Evolutionary conservation across 2,888 invertebrate species (phyloP).

Genomic region (Heliconius ismenius): DNA sequence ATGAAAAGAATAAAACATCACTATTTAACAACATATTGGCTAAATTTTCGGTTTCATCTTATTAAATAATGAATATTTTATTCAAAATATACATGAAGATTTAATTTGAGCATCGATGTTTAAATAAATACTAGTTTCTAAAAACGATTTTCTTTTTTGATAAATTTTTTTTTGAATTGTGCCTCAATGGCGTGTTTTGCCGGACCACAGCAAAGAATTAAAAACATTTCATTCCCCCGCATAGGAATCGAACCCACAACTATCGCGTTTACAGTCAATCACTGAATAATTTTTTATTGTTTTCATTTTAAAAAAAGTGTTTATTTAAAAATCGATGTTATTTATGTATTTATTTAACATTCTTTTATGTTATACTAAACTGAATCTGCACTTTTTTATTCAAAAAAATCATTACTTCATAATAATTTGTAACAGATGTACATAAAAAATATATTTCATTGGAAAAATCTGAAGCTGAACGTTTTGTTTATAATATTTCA

Average conservation of each 20-base stretch:
- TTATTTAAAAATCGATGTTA: neutral
- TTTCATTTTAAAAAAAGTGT: neutral
- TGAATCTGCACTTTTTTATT: neutral
- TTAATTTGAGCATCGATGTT: neutral
- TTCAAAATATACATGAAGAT: neutral
- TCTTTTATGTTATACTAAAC: neutral
- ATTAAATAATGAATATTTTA: neutral
- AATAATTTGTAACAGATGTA: neutral
- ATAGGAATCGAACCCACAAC: neutral
- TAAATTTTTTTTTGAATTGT: no score
- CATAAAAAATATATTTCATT: neutral
- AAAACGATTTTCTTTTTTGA: neutral
- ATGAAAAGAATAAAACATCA: neutral
- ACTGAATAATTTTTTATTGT: neutral
- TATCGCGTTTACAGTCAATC: neutral
- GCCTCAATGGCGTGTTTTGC: no score
- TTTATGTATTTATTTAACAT: neutral
- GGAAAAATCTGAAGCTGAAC: neutral
- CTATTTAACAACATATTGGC: neutral
- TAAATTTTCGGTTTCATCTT: neutral
- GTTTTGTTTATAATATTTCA: neutral
- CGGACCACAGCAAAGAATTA: neutral
- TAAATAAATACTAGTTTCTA: neutral
- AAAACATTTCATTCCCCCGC: neutral
- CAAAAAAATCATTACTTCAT: neutral